These are phyloP conservation scores for Leucophora obtusa DNA, from an alignment of 2,888 invertebrate species.

Conservation along the genomic window DNA sequence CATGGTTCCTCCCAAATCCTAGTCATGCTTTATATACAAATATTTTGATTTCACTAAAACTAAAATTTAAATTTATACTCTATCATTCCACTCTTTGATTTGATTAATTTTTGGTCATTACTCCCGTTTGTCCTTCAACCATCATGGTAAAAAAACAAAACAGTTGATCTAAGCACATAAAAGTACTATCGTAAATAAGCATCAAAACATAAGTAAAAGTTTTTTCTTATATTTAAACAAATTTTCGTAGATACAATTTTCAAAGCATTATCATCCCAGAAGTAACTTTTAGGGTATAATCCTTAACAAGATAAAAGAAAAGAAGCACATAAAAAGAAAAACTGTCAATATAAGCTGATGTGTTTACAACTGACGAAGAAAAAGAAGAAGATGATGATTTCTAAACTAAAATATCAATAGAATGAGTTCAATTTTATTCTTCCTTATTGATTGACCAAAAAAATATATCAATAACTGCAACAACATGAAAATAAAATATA, in stretches of 20 bases:
- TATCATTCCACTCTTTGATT: not conserved
- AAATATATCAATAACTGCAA: constrained; percentile 13
- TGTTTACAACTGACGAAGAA: constrained; percentile 37
- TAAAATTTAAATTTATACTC: too few relatives aligned
- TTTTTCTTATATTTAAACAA: constrained; percentile 15
- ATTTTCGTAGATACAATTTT: not conserved
- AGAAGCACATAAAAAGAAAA: constrained; percentile 36
- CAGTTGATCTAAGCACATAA: constrained; percentile 23
- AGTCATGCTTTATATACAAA: too few relatives aligned
- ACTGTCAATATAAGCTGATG: constrained; percentile 51
- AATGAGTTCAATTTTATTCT: constrained; percentile 1
- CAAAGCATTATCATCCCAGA: not conserved
- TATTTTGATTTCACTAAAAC: too few relatives aligned
- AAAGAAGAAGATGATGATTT: constrained; percentile 31
- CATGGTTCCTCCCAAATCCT: too few relatives aligned
- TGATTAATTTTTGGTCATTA: constrained; percentile 11
- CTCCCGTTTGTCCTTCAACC: constrained; percentile 20
- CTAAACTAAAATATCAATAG: constrained; percentile 39
- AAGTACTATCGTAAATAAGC: constrained; percentile 6
- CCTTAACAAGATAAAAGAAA: constrained; percentile 42
- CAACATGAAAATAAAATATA: constrained; percentile 40
- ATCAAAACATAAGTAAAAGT: not conserved
- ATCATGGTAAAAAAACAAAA: constrained; percentile 1
- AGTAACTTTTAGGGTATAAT: constrained; percentile 31
- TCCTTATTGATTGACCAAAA: constrained; percentile 51